These are phyloP conservation scores for Calcarius ornatus DNA, from an alignment of 2,113 vertebrate genomes.

Conservation along the genomic window DNA sequence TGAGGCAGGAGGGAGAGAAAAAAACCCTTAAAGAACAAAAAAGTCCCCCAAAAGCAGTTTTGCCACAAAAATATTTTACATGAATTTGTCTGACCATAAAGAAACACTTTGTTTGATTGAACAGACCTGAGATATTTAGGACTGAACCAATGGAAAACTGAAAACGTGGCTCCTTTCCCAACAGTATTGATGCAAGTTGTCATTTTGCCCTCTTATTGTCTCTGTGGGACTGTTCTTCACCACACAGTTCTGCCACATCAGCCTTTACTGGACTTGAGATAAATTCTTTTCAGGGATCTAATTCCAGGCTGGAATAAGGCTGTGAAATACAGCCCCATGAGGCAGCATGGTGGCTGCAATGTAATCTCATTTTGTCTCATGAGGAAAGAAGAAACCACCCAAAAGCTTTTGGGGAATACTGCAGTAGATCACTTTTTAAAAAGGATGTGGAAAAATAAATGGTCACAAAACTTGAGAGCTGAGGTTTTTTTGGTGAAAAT, in stretches of 20 bases:
- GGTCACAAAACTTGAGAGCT: neutral
- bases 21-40: neutral
- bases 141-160: neutral
- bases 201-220: neutral
- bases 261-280: neutral
- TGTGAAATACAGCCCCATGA: neutral
- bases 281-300: neutral
- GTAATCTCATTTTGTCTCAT: neutral
- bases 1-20: rapidly evolving
- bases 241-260: neutral
- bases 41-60: neutral
- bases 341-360: neutral
- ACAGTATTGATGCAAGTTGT: neutral
- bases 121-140: rapidly evolving
- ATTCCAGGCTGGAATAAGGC: neutral
- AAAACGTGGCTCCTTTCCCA: neutral
- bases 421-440: neutral
- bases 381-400: neutral
- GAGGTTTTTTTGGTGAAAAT: neutral
- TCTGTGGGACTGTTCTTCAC: neutral
- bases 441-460: neutral
- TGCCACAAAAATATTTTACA: neutral
- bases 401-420: neutral
- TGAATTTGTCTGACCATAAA: neutral
- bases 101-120: neutral